Evolutionary conservation across 2,797 vertebrate species (phyloP), one percentile per base, ranked within the genome.

Genomic region (Syndactyla subalaris): DNA sequence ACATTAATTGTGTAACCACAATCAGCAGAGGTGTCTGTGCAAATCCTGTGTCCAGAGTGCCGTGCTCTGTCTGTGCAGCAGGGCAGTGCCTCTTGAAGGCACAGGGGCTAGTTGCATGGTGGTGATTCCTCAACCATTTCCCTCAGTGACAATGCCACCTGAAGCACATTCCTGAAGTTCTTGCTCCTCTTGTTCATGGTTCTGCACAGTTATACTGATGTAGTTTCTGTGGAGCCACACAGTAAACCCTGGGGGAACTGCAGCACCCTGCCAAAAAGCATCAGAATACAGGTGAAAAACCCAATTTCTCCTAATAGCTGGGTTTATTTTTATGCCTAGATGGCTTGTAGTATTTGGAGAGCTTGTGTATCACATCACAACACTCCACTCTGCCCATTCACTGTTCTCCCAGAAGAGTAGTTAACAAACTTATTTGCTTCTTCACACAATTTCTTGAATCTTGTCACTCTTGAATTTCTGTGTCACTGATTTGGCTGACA

Each of bases 31-130:
- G 8, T 49, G 48, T 26, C 24, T 26, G 24, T 49, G 24, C 48
- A 49, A 49, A 49, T 15, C 48, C 48, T 49, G 48, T 49, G 48
- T 26, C 48, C 48, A 49, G 48, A 49, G 48, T 49, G 48, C 24
- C 14, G 48, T 49, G 48, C 48, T 14, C 46, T 49, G 24, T 49
- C 48, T 15, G 48, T 49, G 43, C 77, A 75, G 41, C 41, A 67
- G 10, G 2, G 21, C 12, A 8, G 36, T 19, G 43, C 67, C 41
- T 71, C 65, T 49, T 36, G 38, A 45, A 72, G 58, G 36, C 66
- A 19, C 17, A 9, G 7, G 0, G 2, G 30, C 34, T 54, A 32
- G 24, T 27, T 68, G 39, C 6, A 2, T 22, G 34, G 24, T 0
- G 0, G 21, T 1, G 1, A 48, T 36, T 68, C 54, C 52, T 41